Percentiles rank a stretch among this genome's conserved stretches.
These are phyloP conservation scores for Geophilus truncorum DNA, from an alignment of 2,888 invertebrate species.

Conservation along the genomic window DNA sequence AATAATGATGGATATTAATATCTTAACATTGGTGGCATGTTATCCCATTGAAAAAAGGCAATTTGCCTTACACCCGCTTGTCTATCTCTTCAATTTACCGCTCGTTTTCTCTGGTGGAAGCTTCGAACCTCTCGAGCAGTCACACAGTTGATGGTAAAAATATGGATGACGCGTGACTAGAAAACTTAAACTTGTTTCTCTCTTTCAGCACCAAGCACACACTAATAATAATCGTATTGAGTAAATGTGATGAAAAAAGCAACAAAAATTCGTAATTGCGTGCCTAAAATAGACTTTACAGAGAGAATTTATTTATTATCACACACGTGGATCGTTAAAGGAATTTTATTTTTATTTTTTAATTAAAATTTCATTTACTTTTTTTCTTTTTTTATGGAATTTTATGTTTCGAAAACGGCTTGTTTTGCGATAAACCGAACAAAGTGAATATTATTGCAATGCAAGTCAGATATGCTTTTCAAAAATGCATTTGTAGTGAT, in stretches of 20 bases:
- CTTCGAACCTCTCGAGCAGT: neutral
- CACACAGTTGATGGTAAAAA: neutral
- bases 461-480: neutral
- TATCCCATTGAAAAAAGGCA: neutral
- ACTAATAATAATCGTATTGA: neutral
- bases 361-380: too few relatives aligned
- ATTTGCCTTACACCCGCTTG: constrained; percentile 16
- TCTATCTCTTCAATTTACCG: constrained; percentile 16
- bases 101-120: constrained; percentile 11
- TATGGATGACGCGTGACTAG: constrained; percentile 5
- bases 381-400: too few relatives aligned
- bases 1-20: neutral
- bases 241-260: neutral
- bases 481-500: neutral
- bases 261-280: neutral
- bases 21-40: neutral
- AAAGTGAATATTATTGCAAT: neutral
- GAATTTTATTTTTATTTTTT: neutral
- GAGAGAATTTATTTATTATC: neutral
- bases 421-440: neutral
- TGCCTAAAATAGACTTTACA: neutral
- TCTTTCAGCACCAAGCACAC: neutral
- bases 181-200: neutral
- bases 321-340: neutral
- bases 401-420: too few relatives aligned